Conservation (phyloP, 2,113 vertebrate species). For the Panthera uncia region DNA sequence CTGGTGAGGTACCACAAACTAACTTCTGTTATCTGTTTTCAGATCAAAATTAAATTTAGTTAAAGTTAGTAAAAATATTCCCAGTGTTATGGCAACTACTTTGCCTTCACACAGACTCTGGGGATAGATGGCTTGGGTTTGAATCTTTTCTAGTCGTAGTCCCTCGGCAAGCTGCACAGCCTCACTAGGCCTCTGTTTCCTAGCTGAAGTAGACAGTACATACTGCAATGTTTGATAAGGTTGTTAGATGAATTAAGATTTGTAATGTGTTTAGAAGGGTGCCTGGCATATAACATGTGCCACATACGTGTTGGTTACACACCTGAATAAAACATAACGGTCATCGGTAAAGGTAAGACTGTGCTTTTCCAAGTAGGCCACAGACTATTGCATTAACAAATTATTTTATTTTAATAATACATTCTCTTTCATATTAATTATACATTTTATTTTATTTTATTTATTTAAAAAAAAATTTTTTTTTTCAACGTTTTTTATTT, state of each 20-base stretch:
- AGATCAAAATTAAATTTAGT: constrained; percentile 3
- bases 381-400: constrained; percentile 57
- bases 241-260: neutral
- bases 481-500: too few species aligned
- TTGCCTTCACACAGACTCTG: neutral
- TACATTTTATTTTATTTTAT: too few species aligned
- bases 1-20: neutral
- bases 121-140: neutral
- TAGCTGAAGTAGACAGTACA: neutral
- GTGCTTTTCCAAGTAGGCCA: constrained; percentile 51
- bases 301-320: neutral
- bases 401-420: constrained; percentile 67
- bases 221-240: neutral
- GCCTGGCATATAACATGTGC: neutral
- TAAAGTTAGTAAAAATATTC: neutral
- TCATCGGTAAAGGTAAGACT: constrained; percentile 4
- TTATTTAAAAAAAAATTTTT: too few species aligned
- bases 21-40: neutral
- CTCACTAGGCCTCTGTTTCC: neutral
- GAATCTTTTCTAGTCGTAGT: neutral
- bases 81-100: neutral
- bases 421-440: constrained; percentile 70
- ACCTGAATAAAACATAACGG: neutral
- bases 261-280: neutral
- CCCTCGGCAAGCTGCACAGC: neutral